Base-by-base conservation (phyloP, 1,140 invertebrate genomes). In the Zaprionus tsacasi region DNA sequence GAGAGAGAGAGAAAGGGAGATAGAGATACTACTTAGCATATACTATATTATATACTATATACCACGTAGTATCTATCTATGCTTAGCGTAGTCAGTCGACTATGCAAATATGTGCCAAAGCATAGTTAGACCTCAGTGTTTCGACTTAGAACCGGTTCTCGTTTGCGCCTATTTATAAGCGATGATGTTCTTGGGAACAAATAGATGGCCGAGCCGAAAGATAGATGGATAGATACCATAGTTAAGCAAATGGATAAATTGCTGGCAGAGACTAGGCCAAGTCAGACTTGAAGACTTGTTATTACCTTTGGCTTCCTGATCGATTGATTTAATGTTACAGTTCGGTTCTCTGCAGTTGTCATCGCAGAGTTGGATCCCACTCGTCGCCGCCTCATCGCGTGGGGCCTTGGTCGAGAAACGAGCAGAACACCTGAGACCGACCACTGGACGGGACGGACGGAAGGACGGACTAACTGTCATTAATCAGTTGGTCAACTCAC, bases 51-150 rank as follows among this genome's bases (percentile, higher is more conserved):
- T 77, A 56, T 60, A 63, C 7, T 6, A 65, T 30, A 40, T 54
- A 59, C 38, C 38, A 30, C 6, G 3, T 15, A 35, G 35, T 40
- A 30, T 33, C 17, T 17, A 61, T 35, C 43, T 52, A 75, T 36
- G 60, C 13, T 52, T 27, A 36, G 67, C 58, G 17, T 61, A 68
- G 66, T 50, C 70, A 36, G 75, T 73, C 61, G 54, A 48, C 70
- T 81, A 86, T 85, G 78, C 81, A 85, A 85, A 86, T 85, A 86
- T 78, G 66, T 75, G 76, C 72, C 72, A 70, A 79, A 69, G 25
- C 36, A 82, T 79, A 63, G 45, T 25, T 45, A 45, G 17, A 25
- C 45, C 17, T 8, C 45, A 50, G 15, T 21, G 63, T 52, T 65
- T 55, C 63, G 57, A 27, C 59, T 64, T 25, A 67, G 33, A 75